Evolutionary conservation across 2,888 invertebrate species (phyloP).

Genomic region (Dendrolimus houi): DNA sequence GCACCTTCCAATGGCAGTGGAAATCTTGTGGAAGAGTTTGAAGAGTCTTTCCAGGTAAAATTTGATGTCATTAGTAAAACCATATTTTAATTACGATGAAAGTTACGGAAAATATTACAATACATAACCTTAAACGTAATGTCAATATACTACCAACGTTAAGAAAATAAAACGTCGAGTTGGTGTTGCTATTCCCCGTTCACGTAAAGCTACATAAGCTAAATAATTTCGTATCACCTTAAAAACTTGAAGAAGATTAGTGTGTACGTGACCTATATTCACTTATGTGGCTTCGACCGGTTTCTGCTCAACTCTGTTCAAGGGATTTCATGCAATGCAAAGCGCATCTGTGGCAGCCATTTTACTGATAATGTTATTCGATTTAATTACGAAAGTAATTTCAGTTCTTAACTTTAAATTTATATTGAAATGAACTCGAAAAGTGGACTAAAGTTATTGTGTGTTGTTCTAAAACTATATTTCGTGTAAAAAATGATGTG

Average conservation of each 20-base stretch:
- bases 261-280: slow-evolving; percentile 69
- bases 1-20: slow-evolving; percentile 89
- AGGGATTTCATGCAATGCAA: slow-evolving; percentile 52
- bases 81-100: slow-evolving; percentile 4
- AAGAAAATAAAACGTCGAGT: slow-evolving; percentile 23
- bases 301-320: slow-evolving; percentile 26
- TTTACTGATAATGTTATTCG: slow-evolving; percentile 69
- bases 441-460: slow-evolving; percentile 11
- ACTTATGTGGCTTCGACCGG: slow-evolving; percentile 54
- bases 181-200: slow-evolving; percentile 30
- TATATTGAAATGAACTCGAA: slow-evolving; percentile 12
- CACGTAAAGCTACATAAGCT: slow-evolving; percentile 58
- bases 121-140: slow-evolving; percentile 2
- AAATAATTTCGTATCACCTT: slow-evolving; percentile 27
- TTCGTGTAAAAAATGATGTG: slow-evolving; percentile 26
- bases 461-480: slow-evolving; percentile 13
- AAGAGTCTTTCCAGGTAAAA: slow-evolving; percentile 91
- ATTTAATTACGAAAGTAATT: slow-evolving; percentile 33
- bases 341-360: slow-evolving; percentile 72
- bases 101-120: slow-evolving; percentile 12
- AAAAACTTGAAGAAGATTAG: slow-evolving; percentile 28
- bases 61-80: slow-evolving; percentile 3
- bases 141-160: slow-evolving; percentile 45
- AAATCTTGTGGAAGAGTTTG: slow-evolving; percentile 92
- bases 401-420: slow-evolving; percentile 32